A percentile compares a stretch with the other conserved stretches of the same genome.
phyloP scores from a whole-genome alignment of 2,888 invertebrate species.

The Apodemia duryi region DNA sequence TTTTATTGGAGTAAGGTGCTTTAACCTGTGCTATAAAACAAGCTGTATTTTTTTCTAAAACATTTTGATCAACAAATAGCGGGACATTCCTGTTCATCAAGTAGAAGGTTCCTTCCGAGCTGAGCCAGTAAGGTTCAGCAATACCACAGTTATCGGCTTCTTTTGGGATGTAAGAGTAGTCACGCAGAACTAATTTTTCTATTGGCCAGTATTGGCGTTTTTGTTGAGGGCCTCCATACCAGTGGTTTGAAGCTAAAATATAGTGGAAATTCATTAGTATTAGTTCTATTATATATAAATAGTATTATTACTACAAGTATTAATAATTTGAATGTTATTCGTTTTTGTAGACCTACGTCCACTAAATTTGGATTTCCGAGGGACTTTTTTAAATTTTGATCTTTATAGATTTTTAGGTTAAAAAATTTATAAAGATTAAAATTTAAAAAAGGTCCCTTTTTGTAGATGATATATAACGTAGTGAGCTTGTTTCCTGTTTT shows the following conservation, averaged over 20 bases:
- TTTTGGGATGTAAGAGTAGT: conserved; percentile 79
- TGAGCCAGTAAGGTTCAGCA: conserved; percentile 83
- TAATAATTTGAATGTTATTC: too few species aligned
- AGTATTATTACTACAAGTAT: too few species aligned
- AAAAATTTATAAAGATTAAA: too few species aligned
- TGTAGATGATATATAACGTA: too few species aligned
- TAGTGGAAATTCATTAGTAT: neutral
- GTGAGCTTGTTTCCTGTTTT: too few species aligned
- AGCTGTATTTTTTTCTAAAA: conserved; percentile 57
- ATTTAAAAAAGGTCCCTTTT: too few species aligned
- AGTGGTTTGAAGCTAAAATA: conserved; percentile 56
- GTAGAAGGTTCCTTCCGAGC: conserved; percentile 81
- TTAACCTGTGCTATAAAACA: conserved; percentile 73
- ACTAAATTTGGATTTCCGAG: too few species aligned
- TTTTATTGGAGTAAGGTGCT: conserved; percentile 65
- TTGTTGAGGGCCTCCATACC: conserved; percentile 83
- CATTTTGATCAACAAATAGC: conserved; percentile 83
- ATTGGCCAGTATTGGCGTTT: conserved; percentile 81
- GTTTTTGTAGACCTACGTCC: too few species aligned
- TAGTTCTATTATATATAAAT: too few species aligned
- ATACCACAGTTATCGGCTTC: conserved; percentile 78
- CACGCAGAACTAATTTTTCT: conserved; percentile 67
- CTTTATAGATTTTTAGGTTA: too few species aligned
- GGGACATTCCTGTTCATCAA: conserved; percentile 82
- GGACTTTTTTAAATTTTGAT: too few species aligned